A percentile compares a stretch with the other conserved stretches of the same genome.
Conservation (phyloP, 2,113 vertebrate species). For the Alethe castanea region DNA sequence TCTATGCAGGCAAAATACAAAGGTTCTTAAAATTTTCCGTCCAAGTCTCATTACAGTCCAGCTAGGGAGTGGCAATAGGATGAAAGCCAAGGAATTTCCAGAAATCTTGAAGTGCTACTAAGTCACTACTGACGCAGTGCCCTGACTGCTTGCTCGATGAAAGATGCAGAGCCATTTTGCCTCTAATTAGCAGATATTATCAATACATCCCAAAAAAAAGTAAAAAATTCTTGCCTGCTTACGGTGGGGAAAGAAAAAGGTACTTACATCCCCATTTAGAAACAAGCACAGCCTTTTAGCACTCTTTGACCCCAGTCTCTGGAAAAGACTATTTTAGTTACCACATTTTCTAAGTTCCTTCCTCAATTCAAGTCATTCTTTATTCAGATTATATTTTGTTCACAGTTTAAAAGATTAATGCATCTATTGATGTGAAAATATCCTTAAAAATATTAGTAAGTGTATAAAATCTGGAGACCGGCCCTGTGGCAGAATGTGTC, state of each 20-base stretch:
- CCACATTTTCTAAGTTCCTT: background rate
- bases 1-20: background rate
- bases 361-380: background rate
- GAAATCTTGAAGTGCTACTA: constrained; percentile 30
- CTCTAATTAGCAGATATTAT: background rate
- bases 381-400: background rate
- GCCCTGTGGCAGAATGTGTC: background rate
- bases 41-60: background rate
- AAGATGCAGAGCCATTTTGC: background rate
- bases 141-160: background rate
- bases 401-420: background rate
- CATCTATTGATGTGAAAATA: background rate
- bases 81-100: constrained; percentile 57
- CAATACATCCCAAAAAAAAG: background rate
- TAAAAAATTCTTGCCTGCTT: background rate
- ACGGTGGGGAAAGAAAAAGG: background rate
- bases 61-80: constrained; percentile 40
- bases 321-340: background rate
- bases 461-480: background rate
- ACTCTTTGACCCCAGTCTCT: background rate
- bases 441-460: background rate
- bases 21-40: constrained; percentile 44
- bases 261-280: background rate
- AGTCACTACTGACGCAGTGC: background rate
- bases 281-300: background rate